Conservation (phyloP, 2,888 invertebrate genomes). For the Parthenolecanium corni region DNA sequence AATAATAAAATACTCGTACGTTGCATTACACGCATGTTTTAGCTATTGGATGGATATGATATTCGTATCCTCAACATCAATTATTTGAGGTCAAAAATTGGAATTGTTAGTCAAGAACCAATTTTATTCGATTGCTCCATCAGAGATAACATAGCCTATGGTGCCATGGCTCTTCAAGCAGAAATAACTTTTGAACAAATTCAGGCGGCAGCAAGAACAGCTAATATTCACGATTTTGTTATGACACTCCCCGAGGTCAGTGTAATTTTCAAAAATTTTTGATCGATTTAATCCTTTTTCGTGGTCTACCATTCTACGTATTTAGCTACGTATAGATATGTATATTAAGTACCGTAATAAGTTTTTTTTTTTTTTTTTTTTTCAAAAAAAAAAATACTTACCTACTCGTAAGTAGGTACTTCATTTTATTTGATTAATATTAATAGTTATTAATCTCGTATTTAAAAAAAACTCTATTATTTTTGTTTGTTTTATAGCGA, state of each 20-base stretch:
- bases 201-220: constrained; percentile 40
- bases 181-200: constrained; percentile 42
- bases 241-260: constrained; percentile 40
- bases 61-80: constrained; percentile 54
- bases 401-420: too few species aligned
- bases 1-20: too few species aligned
- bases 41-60: constrained; percentile 42
- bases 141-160: constrained; percentile 41
- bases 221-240: constrained; percentile 45
- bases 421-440: too few species aligned
- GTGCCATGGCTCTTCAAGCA: constrained; percentile 36
- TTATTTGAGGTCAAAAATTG: constrained; percentile 42
- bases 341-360: background rate
- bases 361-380: too few species aligned
- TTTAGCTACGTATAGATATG: too few species aligned
- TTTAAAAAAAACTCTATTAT: too few species aligned
- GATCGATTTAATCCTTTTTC: background rate
- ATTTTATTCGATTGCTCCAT: constrained; percentile 31
- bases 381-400: too few species aligned
- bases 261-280: background rate
- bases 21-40: constrained; percentile 6
- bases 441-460: too few species aligned
- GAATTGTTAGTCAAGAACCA: constrained; percentile 32
- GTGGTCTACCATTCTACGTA: background rate
- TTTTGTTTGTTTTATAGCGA: constrained; percentile 42